Base-by-base conservation (phyloP, 2,113 vertebrate genomes). In the Sminthopsis crassicaudata region DNA sequence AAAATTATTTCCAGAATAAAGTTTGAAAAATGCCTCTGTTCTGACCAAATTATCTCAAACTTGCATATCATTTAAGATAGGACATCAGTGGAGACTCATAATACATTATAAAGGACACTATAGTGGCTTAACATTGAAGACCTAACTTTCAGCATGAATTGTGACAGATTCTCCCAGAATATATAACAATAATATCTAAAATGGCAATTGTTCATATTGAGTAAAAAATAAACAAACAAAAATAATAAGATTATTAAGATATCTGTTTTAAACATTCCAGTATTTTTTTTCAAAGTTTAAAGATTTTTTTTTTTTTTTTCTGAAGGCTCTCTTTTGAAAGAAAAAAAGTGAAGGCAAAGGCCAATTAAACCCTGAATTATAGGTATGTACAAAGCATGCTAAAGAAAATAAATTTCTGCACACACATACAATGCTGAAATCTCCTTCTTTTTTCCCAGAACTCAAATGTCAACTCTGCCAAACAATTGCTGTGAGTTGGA, bases 401-500 rank as follows among this genome's bases (percentile, higher is more conserved):
- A 60, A 84, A 90, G 53, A 95, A 93, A 89, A 52, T 94, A 90
- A 93, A 19, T 93, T 94, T 55, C 53, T 26, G 52, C 53, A 92
- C 48, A 95, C 23, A 95, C 1, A 84, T 19, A 95, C 48, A 94
- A 91, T 89, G 84, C 60, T 50, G 92, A 91, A 95, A 54, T 27
- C 46, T 84, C 92, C 42, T 23, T 91, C 92, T 95, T 94, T 90
- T 91, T 92, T 95, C 50, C 67, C 89, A 93, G 46, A 67, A 16
- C 89, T 94, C 46, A 93, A 23, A 92, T 36, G 51, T 92, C 36
- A 91, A 46, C 46, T 30, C 42, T 95, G 95, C 94, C 97, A 97
- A 97, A 92, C 95, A 97, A 97, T 95, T 90, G 92, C 95, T 98
- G 94, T 96, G 96, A 96, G 95, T 91, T 97, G 92, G 95, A 97